A percentile compares a stretch with the other conserved stretches of the same genome.
These are phyloP conservation scores for Tiliacea citrago DNA, from an alignment of 2,888 invertebrate species.

Conservation along the genomic window DNA sequence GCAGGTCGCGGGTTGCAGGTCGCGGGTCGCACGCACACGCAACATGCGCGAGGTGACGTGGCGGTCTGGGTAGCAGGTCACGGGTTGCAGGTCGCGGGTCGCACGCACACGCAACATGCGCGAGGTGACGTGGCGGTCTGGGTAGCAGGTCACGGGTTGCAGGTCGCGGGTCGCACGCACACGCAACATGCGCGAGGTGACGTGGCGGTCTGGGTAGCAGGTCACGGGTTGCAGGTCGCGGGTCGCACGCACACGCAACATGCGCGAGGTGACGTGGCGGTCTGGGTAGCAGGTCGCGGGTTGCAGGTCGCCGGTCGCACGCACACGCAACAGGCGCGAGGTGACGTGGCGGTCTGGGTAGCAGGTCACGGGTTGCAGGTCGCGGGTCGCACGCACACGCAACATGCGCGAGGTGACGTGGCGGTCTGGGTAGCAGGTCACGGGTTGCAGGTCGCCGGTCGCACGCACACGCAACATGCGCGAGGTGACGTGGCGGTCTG, in stretches of 20 bases:
- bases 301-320: conserved; percentile 5
- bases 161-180: conserved; percentile 6
- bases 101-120: conserved; percentile 16
- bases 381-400: conserved; percentile 20
- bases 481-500: background rate
- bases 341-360: background rate
- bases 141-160: background rate
- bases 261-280: background rate
- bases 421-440: background rate
- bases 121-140: background rate
- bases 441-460: background rate
- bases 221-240: background rate
- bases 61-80: background rate
- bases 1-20: background rate
- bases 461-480: conserved; percentile 16
- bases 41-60: background rate
- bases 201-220: background rate
- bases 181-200: conserved; percentile 12
- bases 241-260: conserved; percentile 18
- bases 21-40: conserved; percentile 20
- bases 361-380: background rate
- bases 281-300: background rate
- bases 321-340: conserved; percentile 14
- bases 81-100: background rate
- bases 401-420: background rate